Evolutionary conservation across 2,113 vertebrate genomes (phyloP).

Genomic region (Nibea albiflora): DNA sequence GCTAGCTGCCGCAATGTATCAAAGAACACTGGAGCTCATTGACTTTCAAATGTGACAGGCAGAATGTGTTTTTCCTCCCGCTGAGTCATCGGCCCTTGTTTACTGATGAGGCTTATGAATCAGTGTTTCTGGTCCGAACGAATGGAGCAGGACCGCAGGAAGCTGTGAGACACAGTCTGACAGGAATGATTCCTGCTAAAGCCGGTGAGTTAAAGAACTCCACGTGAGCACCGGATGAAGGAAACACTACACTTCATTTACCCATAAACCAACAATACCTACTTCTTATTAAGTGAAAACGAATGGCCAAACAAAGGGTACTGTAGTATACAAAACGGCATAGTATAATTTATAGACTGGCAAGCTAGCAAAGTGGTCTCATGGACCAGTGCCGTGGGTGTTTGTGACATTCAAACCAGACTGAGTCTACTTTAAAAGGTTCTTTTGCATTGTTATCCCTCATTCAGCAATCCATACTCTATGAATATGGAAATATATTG

Average conservation of each 20-base stretch:
- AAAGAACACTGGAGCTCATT: slow-evolving; percentile 69
- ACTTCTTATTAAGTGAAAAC: background rate
- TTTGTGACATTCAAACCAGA: too few relatives aligned
- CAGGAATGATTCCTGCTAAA: slow-evolving; percentile 48
- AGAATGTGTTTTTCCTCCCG: slow-evolving; percentile 65
- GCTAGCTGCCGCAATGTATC: slow-evolving; percentile 52
- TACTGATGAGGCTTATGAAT: slow-evolving; percentile 78
- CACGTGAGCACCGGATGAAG: slow-evolving; percentile 12
- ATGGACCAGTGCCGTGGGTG: too few relatives aligned
- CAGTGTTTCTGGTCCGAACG: slow-evolving; percentile 58
- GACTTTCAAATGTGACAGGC: slow-evolving; percentile 76
- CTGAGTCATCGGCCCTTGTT: slow-evolving; percentile 75
- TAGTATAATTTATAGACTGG: too few relatives aligned
- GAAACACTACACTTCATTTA: background rate
- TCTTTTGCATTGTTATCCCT: too few relatives aligned
- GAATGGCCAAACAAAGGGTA: background rate
- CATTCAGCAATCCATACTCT: too few relatives aligned
- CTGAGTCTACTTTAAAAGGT: too few relatives aligned
- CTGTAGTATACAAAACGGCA: too few relatives aligned
- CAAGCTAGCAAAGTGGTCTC: too few relatives aligned
- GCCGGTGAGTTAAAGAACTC: slow-evolving; percentile 24
- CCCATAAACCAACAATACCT: background rate
- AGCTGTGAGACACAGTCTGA: slow-evolving; percentile 43
- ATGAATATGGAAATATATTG: too few relatives aligned
- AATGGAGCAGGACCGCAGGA: slow-evolving; percentile 47